These are phyloP conservation scores for Dusona sp. DNA, from an alignment of 2,888 invertebrate genomes.

Conservation along the genomic window DNA sequence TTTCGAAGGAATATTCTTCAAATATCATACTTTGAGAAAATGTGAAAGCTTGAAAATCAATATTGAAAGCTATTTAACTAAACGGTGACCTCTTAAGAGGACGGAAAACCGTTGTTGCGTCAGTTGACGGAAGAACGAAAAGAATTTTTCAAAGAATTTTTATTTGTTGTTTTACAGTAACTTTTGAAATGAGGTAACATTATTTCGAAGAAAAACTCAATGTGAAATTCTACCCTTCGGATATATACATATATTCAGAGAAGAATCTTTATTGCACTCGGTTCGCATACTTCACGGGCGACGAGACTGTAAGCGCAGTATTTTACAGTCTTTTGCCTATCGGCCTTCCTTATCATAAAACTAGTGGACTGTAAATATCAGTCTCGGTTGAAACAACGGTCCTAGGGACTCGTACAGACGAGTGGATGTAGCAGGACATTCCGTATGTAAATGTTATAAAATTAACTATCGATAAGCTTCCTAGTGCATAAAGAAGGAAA, in stretches of 20 bases:
- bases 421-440: neutral
- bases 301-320: constrained; percentile 7
- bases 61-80: too few relatives aligned
- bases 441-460: constrained; percentile 32
- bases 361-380: constrained; percentile 13
- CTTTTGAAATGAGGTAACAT: neutral
- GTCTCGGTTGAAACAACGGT: constrained; percentile 39
- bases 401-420: constrained; percentile 24
- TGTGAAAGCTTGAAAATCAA: too few relatives aligned
- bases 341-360: constrained; percentile 43
- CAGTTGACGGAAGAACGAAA: neutral
- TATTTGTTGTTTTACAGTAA: neutral
- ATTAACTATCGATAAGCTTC: constrained; percentile 41
- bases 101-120: neutral
- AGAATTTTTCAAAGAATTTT: neutral
- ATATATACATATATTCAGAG: neutral
- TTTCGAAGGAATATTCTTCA: too few relatives aligned
- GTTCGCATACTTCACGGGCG: constrained; percentile 16
- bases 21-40: too few relatives aligned
- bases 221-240: neutral
- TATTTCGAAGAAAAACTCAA: neutral
- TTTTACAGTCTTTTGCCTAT: constrained; percentile 38
- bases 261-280: constrained; percentile 39
- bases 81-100: too few relatives aligned
- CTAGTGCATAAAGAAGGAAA: neutral